A percentile compares a stretch with the other conserved stretches of the same genome.
phyloP scores from a whole-genome alignment of 2,888 invertebrate genomes.

The Plebejus anna region DNA sequence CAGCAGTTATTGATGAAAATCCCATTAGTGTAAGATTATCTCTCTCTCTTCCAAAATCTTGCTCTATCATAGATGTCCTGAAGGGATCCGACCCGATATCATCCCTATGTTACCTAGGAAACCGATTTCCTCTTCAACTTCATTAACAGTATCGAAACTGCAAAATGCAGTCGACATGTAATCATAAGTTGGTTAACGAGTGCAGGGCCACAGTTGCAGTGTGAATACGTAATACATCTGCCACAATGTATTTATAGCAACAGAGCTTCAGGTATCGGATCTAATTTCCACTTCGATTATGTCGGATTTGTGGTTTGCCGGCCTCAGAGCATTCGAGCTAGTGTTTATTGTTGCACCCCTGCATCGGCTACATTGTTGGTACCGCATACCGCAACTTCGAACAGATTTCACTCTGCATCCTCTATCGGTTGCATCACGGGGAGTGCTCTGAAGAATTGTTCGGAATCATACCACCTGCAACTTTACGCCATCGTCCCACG shows the following conservation, averaged over 20 bases:
- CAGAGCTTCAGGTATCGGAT: slow-evolving; percentile 11
- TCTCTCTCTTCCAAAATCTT: too few species aligned
- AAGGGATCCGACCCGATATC: too few species aligned
- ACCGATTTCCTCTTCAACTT: background rate
- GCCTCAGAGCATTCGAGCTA: slow-evolving; percentile 6
- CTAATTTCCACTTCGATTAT: slow-evolving; percentile 7
- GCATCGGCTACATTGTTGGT: background rate
- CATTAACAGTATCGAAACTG: background rate
- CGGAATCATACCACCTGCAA: too few species aligned
- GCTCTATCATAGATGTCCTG: too few species aligned
- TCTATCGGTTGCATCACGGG: too few species aligned
- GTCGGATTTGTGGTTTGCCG: slow-evolving; percentile 4
- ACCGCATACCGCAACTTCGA: background rate
- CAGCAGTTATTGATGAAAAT: too few species aligned
- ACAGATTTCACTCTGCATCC: background rate
- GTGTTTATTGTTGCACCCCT: slow-evolving; percentile 10
- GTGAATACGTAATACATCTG: background rate
- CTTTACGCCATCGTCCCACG: too few species aligned
- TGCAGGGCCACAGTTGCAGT: background rate
- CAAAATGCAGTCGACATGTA: background rate
- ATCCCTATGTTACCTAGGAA: too few species aligned
- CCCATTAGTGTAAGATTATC: too few species aligned
- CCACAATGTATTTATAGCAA: slow-evolving; percentile 14
- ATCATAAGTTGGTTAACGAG: background rate
- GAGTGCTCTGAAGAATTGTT: too few species aligned